phyloP scores from a whole-genome alignment of 2,888 invertebrate genomes.

The Aleiodes testaceus region DNA sequence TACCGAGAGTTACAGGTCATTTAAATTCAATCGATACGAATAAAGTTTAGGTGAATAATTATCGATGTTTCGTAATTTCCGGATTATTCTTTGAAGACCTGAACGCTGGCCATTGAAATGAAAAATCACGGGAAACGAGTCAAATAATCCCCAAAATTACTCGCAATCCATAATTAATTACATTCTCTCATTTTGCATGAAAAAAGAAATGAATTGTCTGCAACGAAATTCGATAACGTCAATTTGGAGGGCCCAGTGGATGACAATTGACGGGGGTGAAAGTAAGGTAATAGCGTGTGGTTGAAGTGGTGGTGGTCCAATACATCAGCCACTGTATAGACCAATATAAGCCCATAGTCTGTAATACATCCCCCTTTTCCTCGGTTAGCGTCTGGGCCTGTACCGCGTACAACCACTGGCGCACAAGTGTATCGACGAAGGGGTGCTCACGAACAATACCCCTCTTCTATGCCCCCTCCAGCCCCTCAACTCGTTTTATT shows the following conservation, averaged over 20 bases:
- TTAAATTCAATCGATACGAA: background rate
- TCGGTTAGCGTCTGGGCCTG: slow-evolving; percentile 31
- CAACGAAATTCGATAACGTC: slow-evolving; percentile 4
- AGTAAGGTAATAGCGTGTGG: slow-evolving; percentile 50
- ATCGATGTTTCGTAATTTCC: too few species aligned
- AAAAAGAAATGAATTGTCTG: background rate
- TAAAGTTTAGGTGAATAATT: background rate
- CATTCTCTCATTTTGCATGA: background rate
- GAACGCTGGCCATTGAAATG: too few species aligned
- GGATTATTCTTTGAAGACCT: too few species aligned
- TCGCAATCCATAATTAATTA: background rate
- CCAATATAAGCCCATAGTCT: slow-evolving; percentile 10
- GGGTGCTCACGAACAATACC: slow-evolving; percentile 69
- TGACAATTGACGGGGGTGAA: slow-evolving; percentile 30
- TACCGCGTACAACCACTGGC: slow-evolving; percentile 46
- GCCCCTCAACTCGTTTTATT: slow-evolving; percentile 57
- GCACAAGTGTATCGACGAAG: slow-evolving; percentile 64
- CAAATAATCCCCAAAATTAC: background rate
- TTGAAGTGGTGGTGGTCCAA: slow-evolving; percentile 36
- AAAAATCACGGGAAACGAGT: too few species aligned
- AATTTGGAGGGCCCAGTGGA: background rate
- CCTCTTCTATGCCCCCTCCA: slow-evolving; percentile 37
- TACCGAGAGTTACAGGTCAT: background rate
- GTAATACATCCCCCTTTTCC: slow-evolving; percentile 23
- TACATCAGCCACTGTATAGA: slow-evolving; percentile 30